Percentiles rank a stretch among this genome's conserved stretches.
phyloP scores from a whole-genome alignment of 2,888 invertebrate species.

The Choristoneura rosaceana region DNA sequence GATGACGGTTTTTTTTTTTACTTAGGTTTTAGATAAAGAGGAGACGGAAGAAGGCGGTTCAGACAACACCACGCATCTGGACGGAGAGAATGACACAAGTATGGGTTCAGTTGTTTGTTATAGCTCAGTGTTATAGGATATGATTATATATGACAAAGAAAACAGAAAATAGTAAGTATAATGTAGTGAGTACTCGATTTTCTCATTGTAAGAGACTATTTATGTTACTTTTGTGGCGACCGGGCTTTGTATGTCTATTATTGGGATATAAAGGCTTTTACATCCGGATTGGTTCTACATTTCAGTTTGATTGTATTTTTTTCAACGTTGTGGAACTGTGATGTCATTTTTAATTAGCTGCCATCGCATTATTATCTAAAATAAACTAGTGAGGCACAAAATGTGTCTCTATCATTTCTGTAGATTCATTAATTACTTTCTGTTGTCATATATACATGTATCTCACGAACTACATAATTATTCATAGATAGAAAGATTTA shows the following conservation, averaged over 20 bases:
- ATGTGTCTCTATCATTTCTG: background rate
- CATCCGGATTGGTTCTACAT: background rate
- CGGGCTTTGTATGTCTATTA: background rate
- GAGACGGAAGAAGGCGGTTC: conserved; percentile 79
- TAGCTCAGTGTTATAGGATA: conserved; percentile 3
- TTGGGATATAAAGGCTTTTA: background rate
- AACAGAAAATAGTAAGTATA: conserved; percentile 2
- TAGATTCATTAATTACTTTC: conserved; percentile 1
- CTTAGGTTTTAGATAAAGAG: conserved; percentile 81
- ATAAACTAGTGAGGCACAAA: background rate
- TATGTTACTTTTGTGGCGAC: background rate
- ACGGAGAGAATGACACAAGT: conserved; percentile 79
- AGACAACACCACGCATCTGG: conserved; percentile 76
- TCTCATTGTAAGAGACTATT: background rate
- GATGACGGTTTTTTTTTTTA: conserved; percentile 22
- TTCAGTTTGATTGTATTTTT: background rate
- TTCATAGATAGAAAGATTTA: too few relatives aligned
- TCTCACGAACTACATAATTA: background rate
- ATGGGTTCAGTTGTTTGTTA: conserved; percentile 47
- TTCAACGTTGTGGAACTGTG: background rate
- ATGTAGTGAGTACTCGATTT: background rate
- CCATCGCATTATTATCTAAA: background rate
- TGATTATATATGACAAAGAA: background rate
- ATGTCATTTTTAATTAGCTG: background rate
- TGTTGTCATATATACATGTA: background rate